phyloP scores from a whole-genome alignment of 2,113 vertebrate genomes.

The Eira barbara region DNA sequence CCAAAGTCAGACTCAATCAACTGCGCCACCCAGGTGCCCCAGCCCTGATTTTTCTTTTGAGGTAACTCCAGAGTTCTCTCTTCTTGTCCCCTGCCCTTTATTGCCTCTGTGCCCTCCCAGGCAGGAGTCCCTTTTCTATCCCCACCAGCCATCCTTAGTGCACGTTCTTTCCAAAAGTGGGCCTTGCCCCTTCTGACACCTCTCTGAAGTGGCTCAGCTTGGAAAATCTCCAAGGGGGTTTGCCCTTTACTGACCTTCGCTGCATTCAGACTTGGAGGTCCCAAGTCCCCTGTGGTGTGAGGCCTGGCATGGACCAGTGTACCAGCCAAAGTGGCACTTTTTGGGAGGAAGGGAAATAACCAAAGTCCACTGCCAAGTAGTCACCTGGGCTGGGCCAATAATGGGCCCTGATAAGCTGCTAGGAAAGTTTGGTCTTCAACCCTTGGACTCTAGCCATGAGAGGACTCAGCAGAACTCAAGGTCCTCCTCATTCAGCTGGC shows the following conservation, averaged over 20 bases:
- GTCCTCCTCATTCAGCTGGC: neutral
- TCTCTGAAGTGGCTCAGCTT: neutral
- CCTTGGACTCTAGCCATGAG: slow-evolving; percentile 60
- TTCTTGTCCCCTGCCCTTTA: neutral
- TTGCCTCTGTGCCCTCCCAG: neutral
- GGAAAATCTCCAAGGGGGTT: neutral
- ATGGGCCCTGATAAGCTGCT: slow-evolving; percentile 11
- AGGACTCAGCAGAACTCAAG: slow-evolving; percentile 41
- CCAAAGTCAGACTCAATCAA: neutral
- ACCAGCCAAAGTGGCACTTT: neutral
- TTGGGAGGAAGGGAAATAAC: neutral
- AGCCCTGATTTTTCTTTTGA: neutral
- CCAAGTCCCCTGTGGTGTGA: neutral
- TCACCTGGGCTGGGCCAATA: slow-evolving; percentile 49
- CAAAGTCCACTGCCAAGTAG: slow-evolving; percentile 64
- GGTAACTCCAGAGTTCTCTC: neutral
- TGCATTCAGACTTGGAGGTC: neutral
- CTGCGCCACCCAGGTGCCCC: neutral
- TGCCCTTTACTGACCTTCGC: neutral
- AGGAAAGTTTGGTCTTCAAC: slow-evolving; percentile 61
- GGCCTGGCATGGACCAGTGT: neutral
- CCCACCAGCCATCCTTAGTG: neutral
- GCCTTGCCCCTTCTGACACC: neutral
- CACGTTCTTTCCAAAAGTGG: neutral
- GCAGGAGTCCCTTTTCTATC: neutral